A percentile compares a stretch with the other conserved stretches of the same genome.
Conservation (phyloP, 1,140 invertebrate species). For the Drosophila elegans region DNA sequence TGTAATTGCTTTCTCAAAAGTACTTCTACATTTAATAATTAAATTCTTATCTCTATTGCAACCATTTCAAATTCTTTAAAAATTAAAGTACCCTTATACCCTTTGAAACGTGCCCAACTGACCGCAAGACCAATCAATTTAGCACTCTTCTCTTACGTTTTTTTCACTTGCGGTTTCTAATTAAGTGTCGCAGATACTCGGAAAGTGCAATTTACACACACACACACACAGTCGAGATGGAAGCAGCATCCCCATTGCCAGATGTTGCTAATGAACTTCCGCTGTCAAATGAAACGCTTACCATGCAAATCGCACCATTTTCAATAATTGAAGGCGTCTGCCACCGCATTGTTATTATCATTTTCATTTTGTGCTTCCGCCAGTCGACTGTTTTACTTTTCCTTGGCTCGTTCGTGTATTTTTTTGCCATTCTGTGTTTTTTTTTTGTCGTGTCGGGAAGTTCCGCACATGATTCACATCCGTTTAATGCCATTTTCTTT, state of each 20-base stretch:
- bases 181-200: constrained; percentile 66
- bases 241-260: constrained; percentile 7
- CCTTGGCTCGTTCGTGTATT: constrained; percentile 26
- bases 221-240: neutral
- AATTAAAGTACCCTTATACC: constrained; percentile 3
- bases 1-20: too few species aligned
- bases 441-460: constrained; percentile 31
- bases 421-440: constrained; percentile 14
- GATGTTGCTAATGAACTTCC: constrained; percentile 74
- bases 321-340: constrained; percentile 73
- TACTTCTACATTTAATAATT: too few species aligned
- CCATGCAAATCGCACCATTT: constrained; percentile 75
- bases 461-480: constrained; percentile 75
- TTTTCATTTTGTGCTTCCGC: constrained; percentile 77
- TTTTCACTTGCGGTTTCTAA: constrained; percentile 59
- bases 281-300: constrained; percentile 77
- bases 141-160: constrained; percentile 17
- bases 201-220: constrained; percentile 42
- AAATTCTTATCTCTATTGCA: too few species aligned
- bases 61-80: too few species aligned
- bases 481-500: constrained; percentile 67
- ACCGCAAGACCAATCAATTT: constrained; percentile 53
- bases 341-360: constrained; percentile 78
- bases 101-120: constrained; percentile 1
- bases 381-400: constrained; percentile 43